Evolutionary conservation across 1,140 invertebrate genomes (phyloP), one percentile per base, ranked within the genome.

Genomic region (Drosophila yakuba): DNA sequence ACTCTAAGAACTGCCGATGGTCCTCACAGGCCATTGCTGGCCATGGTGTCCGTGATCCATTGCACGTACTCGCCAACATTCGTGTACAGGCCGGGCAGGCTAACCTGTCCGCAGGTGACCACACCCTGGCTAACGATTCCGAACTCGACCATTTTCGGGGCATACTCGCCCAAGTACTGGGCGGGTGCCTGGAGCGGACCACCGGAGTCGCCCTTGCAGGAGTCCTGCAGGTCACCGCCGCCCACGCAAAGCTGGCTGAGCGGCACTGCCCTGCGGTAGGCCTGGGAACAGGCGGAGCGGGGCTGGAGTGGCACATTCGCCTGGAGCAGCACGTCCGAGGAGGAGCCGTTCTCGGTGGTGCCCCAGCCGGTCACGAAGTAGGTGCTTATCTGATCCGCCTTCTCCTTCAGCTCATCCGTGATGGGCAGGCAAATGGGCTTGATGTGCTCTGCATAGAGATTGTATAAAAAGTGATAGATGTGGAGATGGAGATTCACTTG

Each of bases 341-440:
- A 39, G 36, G 75, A 83, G 3, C 82, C 86, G 1, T 85, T 86
- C n/a, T 90, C 81, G 0, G 85, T 90, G 50, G 78, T 86, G 12
- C 81, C 86, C 81, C 85, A 85, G 15, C 83, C 96, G 2, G 95
- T 95, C 0, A 95, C 94, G 32, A 93, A 93, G 1, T 95, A 93
- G 8, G 61, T 54, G 15, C 41, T 47, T 3, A 66, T 64, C 28
- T 76, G 39, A 11, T 91, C 93, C 5, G 90, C 67, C 4, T 92
- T 88, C 15, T 80, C 78, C 61, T 91, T 88, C 36, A 94, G 71
- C 11, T 93, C 83, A 23, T 88, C 74, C 25, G 90, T 84, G 8
- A 89, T 82, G 8, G 96, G 96, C 2, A 97, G 81, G 76, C 97
- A 97, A 45, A 97, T 95, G 0, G 96, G 96, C 78, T 94, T 94